phyloP scores from a whole-genome alignment of 1,140 invertebrate species.

The Pseudomyrmex dendroicus region DNA sequence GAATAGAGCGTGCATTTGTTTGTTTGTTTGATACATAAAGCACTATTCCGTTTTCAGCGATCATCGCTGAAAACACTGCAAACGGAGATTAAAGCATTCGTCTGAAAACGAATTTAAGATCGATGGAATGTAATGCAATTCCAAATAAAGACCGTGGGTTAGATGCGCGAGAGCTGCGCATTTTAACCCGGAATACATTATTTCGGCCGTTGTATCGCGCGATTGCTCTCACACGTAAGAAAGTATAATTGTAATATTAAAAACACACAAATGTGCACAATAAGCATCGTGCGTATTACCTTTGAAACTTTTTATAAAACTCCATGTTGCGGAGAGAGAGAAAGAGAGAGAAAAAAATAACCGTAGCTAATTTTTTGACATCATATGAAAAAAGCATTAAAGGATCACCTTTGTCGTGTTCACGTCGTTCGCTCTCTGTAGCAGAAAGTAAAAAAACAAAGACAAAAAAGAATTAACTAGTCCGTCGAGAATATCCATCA shows the following conservation, averaged over 20 bases:
- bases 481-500: background rate
- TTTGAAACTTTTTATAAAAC: background rate
- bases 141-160: background rate
- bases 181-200: background rate
- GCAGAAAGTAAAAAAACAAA: too few species aligned
- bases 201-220: background rate
- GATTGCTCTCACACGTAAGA: too few species aligned
- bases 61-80: background rate
- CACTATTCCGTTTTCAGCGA: conserved; percentile 17
- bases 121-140: background rate
- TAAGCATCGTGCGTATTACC: background rate
- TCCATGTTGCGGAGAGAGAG: too few species aligned
- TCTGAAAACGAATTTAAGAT: conserved; percentile 30
- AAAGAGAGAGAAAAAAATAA: too few species aligned
- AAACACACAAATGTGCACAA: background rate
- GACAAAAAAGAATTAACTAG: background rate
- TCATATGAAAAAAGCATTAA: background rate
- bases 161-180: background rate
- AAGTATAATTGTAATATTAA: background rate
- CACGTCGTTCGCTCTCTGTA: background rate
- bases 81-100: conserved; percentile 26
- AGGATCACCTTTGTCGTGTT: background rate
- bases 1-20: conserved; percentile 23
- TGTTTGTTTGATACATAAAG: conserved; percentile 27
- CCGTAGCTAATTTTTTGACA: too few species aligned